Conservation (phyloP, 53 echinoderm and acorn worm species). For the Arbacia lixula region DNA sequence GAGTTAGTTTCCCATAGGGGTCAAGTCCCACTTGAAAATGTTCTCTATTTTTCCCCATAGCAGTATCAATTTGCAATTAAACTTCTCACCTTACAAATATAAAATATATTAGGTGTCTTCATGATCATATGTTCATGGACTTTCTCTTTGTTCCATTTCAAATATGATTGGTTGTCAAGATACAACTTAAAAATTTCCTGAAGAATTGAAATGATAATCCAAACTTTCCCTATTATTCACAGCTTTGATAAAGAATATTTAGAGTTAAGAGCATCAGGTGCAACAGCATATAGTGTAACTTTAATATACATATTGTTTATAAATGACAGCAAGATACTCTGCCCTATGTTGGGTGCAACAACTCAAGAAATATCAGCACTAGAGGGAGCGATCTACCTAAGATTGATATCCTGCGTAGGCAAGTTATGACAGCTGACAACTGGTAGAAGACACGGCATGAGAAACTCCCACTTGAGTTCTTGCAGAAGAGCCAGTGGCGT, state of each 20-base stretch:
- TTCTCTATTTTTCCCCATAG: too few relatives aligned
- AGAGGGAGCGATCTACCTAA: constrained; percentile 30
- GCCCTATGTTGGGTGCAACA: not conserved
- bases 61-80: constrained; percentile 61
- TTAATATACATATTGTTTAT: constrained; percentile 35
- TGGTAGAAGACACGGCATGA: constrained; percentile 19
- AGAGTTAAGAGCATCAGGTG: constrained; percentile 49
- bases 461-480: too few relatives aligned
- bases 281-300: constrained; percentile 29
- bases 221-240: constrained; percentile 52
- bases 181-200: constrained; percentile 50
- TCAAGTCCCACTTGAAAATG: too few relatives aligned
- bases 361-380: constrained; percentile 13
- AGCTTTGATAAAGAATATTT: constrained; percentile 42
- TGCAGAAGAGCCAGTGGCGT: too few relatives aligned
- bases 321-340: too few relatives aligned
- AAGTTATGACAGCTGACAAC: constrained; percentile 59
- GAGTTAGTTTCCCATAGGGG: too few relatives aligned
- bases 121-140: constrained; percentile 46
- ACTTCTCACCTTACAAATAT: constrained; percentile 56
- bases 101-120: constrained; percentile 56
- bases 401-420: constrained; percentile 14
- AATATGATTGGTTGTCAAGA: constrained; percentile 30
- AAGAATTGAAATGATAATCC: constrained; percentile 31
- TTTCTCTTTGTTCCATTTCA: not conserved